These are phyloP conservation scores for Drosophila kuntzei DNA, from an alignment of 2,888 invertebrate genomes.

Conservation along the genomic window DNA sequence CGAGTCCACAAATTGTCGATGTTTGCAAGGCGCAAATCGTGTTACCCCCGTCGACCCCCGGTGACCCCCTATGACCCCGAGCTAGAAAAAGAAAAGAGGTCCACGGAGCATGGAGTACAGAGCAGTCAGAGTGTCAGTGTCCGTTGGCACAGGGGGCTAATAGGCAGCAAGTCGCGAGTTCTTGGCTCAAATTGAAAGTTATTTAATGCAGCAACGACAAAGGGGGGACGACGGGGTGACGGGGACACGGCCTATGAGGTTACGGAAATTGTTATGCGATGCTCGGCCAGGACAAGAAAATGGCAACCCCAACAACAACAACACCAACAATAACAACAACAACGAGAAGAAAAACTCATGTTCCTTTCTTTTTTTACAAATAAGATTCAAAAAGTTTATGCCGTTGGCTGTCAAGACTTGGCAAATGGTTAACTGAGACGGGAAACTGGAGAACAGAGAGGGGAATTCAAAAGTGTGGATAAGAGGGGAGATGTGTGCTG, in stretches of 20 bases:
- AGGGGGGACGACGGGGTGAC: conserved; percentile 19
- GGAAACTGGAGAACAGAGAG: not conserved
- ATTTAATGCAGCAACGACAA: conserved; percentile 62
- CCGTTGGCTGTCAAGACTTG: conserved; percentile 70
- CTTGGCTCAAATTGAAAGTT: conserved; percentile 80
- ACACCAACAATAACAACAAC: conserved; percentile 32
- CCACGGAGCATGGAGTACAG: too few species aligned
- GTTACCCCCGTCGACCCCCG: conserved; percentile 11
- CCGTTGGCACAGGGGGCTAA: conserved; percentile 63
- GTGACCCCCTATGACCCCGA: conserved; percentile 21
- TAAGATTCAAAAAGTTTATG: conserved; percentile 81
- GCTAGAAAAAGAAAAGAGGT: conserved; percentile 31
- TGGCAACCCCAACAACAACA: conserved; percentile 45
- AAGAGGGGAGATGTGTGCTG: conserved; percentile 22
- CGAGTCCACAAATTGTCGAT: conserved; percentile 73
- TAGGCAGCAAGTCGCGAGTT: conserved; percentile 66
- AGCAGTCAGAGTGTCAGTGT: conserved; percentile 35
- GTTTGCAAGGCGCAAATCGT: conserved; percentile 50
- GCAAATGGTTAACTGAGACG: conserved; percentile 57
- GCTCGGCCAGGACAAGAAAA: conserved; percentile 55
- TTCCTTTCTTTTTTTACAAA: conserved; percentile 52
- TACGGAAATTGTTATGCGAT: conserved; percentile 78
- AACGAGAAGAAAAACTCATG: conserved; percentile 29
- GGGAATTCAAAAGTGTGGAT: not conserved
- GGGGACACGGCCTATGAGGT: conserved; percentile 53